Evolutionary conservation across 2,113 vertebrate genomes (phyloP).

Genomic region (Cyphomyrus plagiostoma): DNA sequence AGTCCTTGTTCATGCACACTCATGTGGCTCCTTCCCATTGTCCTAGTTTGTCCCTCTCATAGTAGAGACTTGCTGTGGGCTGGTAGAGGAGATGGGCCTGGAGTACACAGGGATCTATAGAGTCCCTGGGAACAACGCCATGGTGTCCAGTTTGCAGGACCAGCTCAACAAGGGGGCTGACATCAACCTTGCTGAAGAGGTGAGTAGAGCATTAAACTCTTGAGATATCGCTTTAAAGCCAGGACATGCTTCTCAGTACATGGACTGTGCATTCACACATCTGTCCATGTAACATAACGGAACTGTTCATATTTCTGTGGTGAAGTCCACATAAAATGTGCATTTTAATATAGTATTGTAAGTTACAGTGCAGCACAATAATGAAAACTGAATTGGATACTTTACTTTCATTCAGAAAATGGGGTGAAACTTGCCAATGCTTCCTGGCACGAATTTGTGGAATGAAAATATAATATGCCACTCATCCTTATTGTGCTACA

Average conservation of each 20-base stretch:
- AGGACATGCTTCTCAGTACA: neutral
- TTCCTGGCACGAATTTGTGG: neutral
- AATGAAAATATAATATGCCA: neutral
- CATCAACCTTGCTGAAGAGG: conserved; percentile 87
- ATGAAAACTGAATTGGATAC: neutral
- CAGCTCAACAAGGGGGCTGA: conserved; percentile 90
- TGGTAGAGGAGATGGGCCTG: conserved; percentile 84
- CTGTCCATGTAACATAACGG: neutral
- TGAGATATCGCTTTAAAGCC: neutral
- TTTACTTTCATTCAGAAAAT: neutral
- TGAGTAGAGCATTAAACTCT: conserved; percentile 34
- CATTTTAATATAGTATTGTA: neutral
- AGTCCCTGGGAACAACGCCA: conserved; percentile 90
- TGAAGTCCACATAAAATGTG: neutral
- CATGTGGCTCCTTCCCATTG: neutral
- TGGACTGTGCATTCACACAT: neutral
- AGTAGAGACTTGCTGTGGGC: conserved; percentile 82
- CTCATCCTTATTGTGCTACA: too few species aligned
- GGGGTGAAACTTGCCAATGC: neutral
- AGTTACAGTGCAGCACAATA: neutral
- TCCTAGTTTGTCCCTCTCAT: conserved; percentile 82
- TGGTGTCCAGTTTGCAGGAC: conserved; percentile 89
- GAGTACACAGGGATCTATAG: conserved; percentile 94
- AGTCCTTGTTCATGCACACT: neutral
- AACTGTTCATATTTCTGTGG: neutral